phyloP scores from a whole-genome alignment of 2,797 vertebrate species.

The Meriones psammophilus region DNA sequence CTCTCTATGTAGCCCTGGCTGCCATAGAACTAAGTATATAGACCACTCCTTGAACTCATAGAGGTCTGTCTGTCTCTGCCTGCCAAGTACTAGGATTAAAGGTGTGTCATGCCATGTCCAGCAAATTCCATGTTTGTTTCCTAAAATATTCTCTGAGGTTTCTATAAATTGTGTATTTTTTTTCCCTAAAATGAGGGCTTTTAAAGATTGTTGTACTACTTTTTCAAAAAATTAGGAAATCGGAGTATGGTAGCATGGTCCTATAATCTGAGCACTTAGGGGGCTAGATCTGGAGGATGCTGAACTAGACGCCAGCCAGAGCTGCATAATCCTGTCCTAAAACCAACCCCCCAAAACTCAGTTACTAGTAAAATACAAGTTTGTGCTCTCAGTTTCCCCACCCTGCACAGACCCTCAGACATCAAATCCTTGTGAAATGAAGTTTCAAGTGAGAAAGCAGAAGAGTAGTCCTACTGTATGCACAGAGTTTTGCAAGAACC shows the following conservation, averaged over 20 bases:
- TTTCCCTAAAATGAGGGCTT: not conserved
- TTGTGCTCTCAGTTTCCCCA: not conserved
- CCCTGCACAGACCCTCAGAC: not conserved
- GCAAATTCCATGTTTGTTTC: not conserved
- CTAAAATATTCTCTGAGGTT: slow-evolving; percentile 45
- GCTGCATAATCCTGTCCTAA: not conserved
- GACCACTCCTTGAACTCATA: not conserved
- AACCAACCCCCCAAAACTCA: not conserved
- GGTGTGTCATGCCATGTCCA: not conserved
- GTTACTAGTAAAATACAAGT: not conserved
- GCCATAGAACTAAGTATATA: not conserved
- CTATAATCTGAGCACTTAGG: not conserved
- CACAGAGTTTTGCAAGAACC: not conserved
- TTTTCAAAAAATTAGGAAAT: slow-evolving; percentile 4
- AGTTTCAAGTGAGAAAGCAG: not conserved
- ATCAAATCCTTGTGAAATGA: slow-evolving; percentile 13
- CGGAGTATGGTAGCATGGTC: not conserved
- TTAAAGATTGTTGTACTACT: slow-evolving; percentile 21
- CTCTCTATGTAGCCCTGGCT: not conserved
- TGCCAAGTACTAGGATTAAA: not conserved
- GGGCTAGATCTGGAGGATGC: not conserved
- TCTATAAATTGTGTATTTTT: not conserved
- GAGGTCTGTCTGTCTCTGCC: not conserved
- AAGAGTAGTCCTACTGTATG: not conserved
- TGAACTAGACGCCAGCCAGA: not conserved